Base-by-base conservation (phyloP, 2,797 vertebrate genomes). In the Lithobates pipiens region DNA sequence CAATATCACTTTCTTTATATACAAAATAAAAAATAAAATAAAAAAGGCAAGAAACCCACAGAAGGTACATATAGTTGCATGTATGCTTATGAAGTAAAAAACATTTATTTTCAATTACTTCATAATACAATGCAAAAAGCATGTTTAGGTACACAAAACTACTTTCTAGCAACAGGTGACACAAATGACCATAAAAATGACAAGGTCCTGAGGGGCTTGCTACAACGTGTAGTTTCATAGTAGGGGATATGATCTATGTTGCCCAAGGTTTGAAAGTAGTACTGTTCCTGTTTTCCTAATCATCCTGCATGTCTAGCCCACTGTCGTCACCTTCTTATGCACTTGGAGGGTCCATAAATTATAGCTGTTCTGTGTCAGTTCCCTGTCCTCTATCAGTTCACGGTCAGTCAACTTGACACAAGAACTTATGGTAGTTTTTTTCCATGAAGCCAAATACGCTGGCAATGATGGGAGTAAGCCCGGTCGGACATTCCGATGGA, bases 321-420 rank as follows among this genome's bases (percentile, higher is more conserved):
- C 57, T 84, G 68, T 67, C 76, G 73, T 78, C 76, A 65, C 76
- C 50, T 68, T 50, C 25, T 46, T 78, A 78, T 85, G 69, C 29
- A 80, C 77, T 75, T 75, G 21, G 68, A 10, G 4, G 57, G 25
- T 36, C 8, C 44, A 73, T 69, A 21, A 85, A 80, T 68, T 85
- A 85, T 80, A 68, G 61, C 63, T 80, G 4, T 21, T 57, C 67
- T 71, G 77, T 80, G 61, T 75, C 21, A 46, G 77, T 68, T 44
- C 29, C 44, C 36, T 27, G 57, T 69, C 77, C 77, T 46, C 50
- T 34, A 23, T 36, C 15, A 71, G 34, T 34, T 46, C 5, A 25
- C 75, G 76, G 77, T 75, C 77, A 85, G 18, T 75, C 50, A 63
- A 72, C 80, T 74, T 80, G 15, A 80, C 67, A 68, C 44, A 5